Evolutionary conservation across 2,888 invertebrate species (phyloP), one percentile per base, ranked within the genome.

Genomic region (Cephus spinipes): DNA sequence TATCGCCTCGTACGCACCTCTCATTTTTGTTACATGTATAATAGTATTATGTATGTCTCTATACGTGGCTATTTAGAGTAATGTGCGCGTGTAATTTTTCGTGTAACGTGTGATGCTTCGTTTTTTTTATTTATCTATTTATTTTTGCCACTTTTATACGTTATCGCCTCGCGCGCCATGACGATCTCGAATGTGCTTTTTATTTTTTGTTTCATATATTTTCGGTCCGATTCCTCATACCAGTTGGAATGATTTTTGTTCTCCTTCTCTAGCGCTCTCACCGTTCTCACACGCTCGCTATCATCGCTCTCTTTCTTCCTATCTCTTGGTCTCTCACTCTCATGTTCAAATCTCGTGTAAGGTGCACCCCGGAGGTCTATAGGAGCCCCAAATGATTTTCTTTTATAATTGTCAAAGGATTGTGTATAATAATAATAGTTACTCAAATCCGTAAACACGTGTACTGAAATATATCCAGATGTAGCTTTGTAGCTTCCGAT

Each of bases 151-250:
- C 71, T 71, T 71, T 33, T 71, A 71, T 31, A 12, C 33, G 12
- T 71, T 31, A 31, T 71, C 55, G 55, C 55, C 55, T 55, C 23
- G 55, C 55, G 55, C 55, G 23, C 23, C 55, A 55, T 55, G 55
- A 55, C 55, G 55, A 55, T 55, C 55, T 23, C 23, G 55, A 55
- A 55, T 55, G 84, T 84, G 85, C 80, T 86, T 82, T 80, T 76
- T 76, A 40, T 79, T 78, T 74, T 76, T 74, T 77, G 2, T 55
- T 55, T 55, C 55, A 55, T 23, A 55, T 55, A 23, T 55, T 55
- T 55, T 55, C 55, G 74, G 69, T 75, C 77, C 73, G 69, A 74
- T 77, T 75, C 33, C 40, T 74, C 74, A 77, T 77, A 68, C 77
- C 77, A 77, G 73, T 75, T 77, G 77, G 77, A 77, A 77, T 83